These are phyloP conservation scores for Yoshiicerus persimilis DNA, from an alignment of 1,140 invertebrate species.

Conservation along the genomic window DNA sequence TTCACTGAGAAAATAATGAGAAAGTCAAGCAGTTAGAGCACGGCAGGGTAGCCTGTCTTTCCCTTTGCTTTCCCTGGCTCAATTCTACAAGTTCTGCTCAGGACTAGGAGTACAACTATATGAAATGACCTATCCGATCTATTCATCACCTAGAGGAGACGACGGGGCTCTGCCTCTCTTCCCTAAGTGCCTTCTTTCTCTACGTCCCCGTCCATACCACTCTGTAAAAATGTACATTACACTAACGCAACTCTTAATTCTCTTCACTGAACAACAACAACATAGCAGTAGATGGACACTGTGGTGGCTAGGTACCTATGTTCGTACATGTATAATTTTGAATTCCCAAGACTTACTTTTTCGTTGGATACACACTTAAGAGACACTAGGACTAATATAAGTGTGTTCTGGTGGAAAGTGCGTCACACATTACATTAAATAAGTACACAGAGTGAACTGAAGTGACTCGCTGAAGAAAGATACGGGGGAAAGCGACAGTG, in stretches of 20 bases:
- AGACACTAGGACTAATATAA: background rate
- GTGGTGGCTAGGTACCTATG: background rate
- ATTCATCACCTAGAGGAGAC: background rate
- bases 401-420: background rate
- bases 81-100: background rate
- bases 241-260: slow-evolving; percentile 11
- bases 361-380: background rate
- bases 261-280: background rate
- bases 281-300: background rate
- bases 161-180: background rate
- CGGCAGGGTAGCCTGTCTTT: background rate
- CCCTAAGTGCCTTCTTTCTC: background rate
- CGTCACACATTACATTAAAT: background rate
- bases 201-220: background rate
- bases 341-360: background rate
- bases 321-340: background rate
- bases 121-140: slow-evolving; percentile 6
- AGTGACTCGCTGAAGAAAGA: background rate
- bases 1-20: slow-evolving; percentile 4
- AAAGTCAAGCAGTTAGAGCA: slow-evolving; percentile 16
- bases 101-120: background rate
- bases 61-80: background rate
- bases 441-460: background rate
- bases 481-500: background rate
- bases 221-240: background rate